These are phyloP conservation scores for Mystacides longicornis DNA, from an alignment of 2,888 invertebrate genomes.

Conservation along the genomic window DNA sequence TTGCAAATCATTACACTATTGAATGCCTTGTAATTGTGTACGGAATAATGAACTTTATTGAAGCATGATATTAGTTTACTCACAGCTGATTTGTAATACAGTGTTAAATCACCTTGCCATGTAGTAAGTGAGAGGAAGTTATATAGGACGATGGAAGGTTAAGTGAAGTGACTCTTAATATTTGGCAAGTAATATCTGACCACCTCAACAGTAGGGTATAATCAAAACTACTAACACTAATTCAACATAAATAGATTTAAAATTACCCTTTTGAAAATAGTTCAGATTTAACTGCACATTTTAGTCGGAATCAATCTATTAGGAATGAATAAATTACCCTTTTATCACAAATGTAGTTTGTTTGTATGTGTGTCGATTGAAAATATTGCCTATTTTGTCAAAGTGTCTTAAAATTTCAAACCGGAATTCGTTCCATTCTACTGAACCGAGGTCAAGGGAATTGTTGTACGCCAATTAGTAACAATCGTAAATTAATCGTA, in stretches of 20 bases:
- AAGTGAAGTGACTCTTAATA: too few species aligned
- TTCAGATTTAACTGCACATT: background rate
- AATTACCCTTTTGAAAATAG: background rate
- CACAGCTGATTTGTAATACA: background rate
- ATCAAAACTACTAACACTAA: background rate
- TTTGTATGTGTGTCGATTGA: background rate
- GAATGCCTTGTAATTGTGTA: too few species aligned
- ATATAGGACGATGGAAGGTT: background rate
- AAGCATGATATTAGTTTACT: background rate
- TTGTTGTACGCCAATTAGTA: background rate
- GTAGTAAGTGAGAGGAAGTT: constrained; percentile 1
- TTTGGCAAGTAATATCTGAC: background rate
- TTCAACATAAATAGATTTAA: background rate
- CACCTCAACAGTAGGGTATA: background rate
- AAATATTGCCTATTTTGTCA: background rate
- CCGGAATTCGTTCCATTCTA: background rate
- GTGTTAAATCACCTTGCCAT: background rate
- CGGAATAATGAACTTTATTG: background rate
- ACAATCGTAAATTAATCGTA: background rate
- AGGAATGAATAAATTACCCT: background rate
- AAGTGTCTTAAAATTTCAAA: background rate
- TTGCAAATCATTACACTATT: too few species aligned
- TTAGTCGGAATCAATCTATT: background rate
- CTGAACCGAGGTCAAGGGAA: background rate
- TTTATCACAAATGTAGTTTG: background rate